phyloP scores from a whole-genome alignment of 2,797 vertebrate species.

The Dallia pectoralis region DNA sequence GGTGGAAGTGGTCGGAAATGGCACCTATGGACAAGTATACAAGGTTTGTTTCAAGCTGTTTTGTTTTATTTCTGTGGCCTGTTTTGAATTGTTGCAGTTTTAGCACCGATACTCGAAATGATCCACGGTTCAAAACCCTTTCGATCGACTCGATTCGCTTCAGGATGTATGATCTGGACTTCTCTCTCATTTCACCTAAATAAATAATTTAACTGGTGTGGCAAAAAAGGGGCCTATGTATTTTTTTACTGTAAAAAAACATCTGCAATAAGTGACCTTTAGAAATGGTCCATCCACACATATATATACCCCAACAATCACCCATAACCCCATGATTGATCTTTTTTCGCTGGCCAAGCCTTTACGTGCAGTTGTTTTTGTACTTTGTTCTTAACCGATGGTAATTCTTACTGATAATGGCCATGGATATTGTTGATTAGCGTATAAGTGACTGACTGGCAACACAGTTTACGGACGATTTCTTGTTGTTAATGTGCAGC shows the following conservation, averaged over 20 bases:
- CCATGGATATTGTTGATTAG: neutral
- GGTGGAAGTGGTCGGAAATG: conserved; percentile 93
- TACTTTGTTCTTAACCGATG: neutral
- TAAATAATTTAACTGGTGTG: neutral
- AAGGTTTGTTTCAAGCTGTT: conserved; percentile 76
- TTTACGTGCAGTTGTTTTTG: neutral
- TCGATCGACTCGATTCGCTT: neutral
- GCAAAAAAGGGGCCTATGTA: neutral
- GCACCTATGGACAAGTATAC: conserved; percentile 91
- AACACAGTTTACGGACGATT: neutral
- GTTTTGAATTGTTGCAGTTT: neutral
- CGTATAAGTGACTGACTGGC: neutral
- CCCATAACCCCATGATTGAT: neutral
- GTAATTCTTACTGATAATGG: neutral
- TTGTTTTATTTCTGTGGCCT: neutral
- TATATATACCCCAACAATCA: neutral
- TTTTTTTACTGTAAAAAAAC: neutral
- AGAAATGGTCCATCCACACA: neutral
- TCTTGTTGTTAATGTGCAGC: neutral
- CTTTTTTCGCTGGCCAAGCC: neutral
- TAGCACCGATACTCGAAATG: too few relatives aligned
- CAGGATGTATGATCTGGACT: neutral
- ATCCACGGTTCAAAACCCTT: neutral
- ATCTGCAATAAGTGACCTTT: neutral
- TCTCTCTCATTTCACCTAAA: neutral